Conservation (phyloP, 2,797 vertebrate genomes). For the Alca torda region DNA sequence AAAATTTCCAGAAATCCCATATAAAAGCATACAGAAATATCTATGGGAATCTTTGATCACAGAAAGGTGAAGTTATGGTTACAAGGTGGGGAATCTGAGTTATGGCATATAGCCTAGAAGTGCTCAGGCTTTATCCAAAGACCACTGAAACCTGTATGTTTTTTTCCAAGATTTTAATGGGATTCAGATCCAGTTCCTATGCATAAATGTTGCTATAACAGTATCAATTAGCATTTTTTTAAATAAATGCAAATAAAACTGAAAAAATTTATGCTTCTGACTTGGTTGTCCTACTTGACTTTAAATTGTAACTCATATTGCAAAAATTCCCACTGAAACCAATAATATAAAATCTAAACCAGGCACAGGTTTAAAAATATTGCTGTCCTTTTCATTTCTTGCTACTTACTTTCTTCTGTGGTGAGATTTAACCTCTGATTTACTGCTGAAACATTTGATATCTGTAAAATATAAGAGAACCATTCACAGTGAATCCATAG, state of each 20-base stretch:
- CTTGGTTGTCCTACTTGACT: background rate
- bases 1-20: background rate
- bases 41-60: background rate
- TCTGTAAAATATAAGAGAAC: conserved; percentile 65
- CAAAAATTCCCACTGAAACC: background rate
- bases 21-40: background rate
- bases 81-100: background rate
- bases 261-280: background rate
- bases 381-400: background rate
- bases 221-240: background rate
- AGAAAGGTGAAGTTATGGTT: background rate
- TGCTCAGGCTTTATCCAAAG: background rate
- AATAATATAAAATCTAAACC: background rate
- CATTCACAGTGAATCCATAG: background rate
- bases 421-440: conserved; percentile 79
- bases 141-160: background rate
- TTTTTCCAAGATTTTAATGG: background rate
- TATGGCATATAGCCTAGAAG: background rate
- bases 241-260: background rate
- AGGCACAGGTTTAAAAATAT: background rate
- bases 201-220: background rate
- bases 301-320: background rate
- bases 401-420: conserved; percentile 71
- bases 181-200: background rate
- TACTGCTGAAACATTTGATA: background rate